phyloP scores from a whole-genome alignment of 2,113 vertebrate genomes.

The Pangasianodon gigas region DNA sequence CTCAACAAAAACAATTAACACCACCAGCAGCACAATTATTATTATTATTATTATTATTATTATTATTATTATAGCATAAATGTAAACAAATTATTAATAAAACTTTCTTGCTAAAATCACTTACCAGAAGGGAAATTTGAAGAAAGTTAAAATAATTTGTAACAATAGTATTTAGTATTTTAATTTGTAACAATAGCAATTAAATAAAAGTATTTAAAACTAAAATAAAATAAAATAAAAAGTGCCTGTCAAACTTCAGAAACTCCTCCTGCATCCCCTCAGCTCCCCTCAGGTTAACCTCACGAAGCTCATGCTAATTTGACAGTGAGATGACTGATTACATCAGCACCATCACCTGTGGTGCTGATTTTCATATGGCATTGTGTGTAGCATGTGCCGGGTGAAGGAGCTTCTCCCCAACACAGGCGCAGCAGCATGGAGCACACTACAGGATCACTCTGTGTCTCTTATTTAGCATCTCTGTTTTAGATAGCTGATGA shows the following conservation, averaged over 20 bases:
- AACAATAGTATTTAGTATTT: background rate
- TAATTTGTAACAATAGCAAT: background rate
- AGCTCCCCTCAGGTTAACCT: constrained; percentile 46
- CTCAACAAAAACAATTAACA: background rate
- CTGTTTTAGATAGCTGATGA: background rate
- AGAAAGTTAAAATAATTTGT: background rate
- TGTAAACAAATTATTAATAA: too few relatives aligned
- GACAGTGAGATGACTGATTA: constrained; percentile 71
- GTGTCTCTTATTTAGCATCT: background rate
- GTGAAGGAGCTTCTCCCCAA: background rate
- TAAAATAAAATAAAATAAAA: background rate
- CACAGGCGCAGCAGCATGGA: constrained; percentile 25
- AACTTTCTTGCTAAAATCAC: too few relatives aligned
- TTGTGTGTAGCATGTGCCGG: constrained; percentile 59
- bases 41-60: background rate
- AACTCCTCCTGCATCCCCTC: background rate
- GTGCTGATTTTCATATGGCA: constrained; percentile 57
- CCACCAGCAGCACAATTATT: background rate
- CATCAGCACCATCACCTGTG: constrained; percentile 57
- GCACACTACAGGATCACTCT: background rate
- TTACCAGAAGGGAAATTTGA: background rate
- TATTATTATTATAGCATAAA: too few relatives aligned
- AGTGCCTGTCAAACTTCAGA: too few relatives aligned
- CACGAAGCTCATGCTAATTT: constrained; percentile 63
- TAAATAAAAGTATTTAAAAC: background rate